Evolutionary conservation across 1,140 invertebrate genomes (phyloP), one percentile per base, ranked within the genome.

Genomic region (Diprion similis): DNA sequence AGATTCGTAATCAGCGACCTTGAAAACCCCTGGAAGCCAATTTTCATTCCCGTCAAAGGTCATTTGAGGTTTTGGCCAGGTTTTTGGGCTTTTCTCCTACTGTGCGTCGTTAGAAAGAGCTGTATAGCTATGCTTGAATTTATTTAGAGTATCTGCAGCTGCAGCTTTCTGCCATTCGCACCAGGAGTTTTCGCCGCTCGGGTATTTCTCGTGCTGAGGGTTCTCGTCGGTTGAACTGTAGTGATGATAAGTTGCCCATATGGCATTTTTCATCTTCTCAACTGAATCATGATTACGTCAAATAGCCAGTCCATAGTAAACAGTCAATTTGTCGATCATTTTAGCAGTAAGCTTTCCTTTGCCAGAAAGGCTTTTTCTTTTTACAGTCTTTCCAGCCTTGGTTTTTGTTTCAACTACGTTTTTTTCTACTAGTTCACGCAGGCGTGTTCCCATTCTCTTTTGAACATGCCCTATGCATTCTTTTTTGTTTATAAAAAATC

Each of bases 401-500:
- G n/a, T n/a, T n/a, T n/a, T n/a, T n/a, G n/a, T n/a, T n/a, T n/a
- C n/a, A n/a, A n/a, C n/a, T n/a, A n/a, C n/a, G n/a, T n/a, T n/a
- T 51, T 51, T 51, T 15, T 51, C 15, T 15, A 51, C n/a, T n/a
- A n/a, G n/a, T 8, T 51, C 15, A 10, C 48, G 8, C 48, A 51
- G 15, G 9, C 48, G 48, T 8, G 48, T 51, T 10, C 77, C 76
- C 77, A 80, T 82, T 71, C 79, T 74, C 66, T 81, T 80, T 59
- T 80, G 73, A 8, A 79, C 74, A 69, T 81, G 80, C 6, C 77
- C 76, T 48, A 82, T 65, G 66, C 77, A 79, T 73, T 79, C 77
- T 76, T 48, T 72, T 74, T 74, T 75, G 3, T 24, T 46, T 15
- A 71, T 24, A 48, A 45, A 6, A 68, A 76, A 71, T 6, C 9